Percentiles rank a stretch among this genome's conserved stretches.
These are phyloP conservation scores for Aethes cnicana DNA, from an alignment of 2,888 invertebrate genomes.

Conservation along the genomic window DNA sequence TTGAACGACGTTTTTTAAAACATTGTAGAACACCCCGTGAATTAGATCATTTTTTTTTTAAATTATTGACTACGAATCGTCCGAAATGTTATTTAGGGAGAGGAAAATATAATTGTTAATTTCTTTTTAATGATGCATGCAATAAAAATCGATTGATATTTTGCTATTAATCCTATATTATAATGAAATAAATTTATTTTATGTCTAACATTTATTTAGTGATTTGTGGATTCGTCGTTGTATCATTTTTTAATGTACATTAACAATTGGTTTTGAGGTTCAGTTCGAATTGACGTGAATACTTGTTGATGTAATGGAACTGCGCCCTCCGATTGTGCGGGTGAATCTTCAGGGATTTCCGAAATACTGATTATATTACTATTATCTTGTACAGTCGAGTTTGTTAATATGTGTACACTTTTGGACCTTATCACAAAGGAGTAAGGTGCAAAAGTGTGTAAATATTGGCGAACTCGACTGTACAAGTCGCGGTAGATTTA, in stretches of 20 bases:
- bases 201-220: conserved; percentile 63
- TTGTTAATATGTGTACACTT: no score
- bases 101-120: conserved; percentile 63
- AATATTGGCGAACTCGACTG: no score
- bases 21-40: conserved; percentile 35
- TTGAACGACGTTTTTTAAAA: conserved; percentile 56
- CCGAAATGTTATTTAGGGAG: conserved; percentile 68
- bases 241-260: conserved; percentile 48
- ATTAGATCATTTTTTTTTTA: conserved; percentile 19
- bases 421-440: no score
- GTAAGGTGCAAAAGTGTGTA: no score
- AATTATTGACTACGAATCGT: conserved; percentile 51
- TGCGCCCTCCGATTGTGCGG: conserved; percentile 8
- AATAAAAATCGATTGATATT: conserved; percentile 78
- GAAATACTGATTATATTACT: no score
- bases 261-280: conserved; percentile 25
- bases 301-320: conserved; percentile 18
- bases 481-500: background rate
- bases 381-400: no score
- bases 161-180: conserved; percentile 63
- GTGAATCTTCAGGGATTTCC: conserved; percentile 12
- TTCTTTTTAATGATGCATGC: conserved; percentile 72
- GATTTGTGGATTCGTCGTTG: conserved; percentile 65
- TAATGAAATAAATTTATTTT: conserved; percentile 56
- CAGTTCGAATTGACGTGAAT: conserved; percentile 17